A percentile compares a stretch with the other conserved stretches of the same genome.
phyloP scores from a whole-genome alignment of 2,888 invertebrate species.

The Tricholauxania praeusta region DNA sequence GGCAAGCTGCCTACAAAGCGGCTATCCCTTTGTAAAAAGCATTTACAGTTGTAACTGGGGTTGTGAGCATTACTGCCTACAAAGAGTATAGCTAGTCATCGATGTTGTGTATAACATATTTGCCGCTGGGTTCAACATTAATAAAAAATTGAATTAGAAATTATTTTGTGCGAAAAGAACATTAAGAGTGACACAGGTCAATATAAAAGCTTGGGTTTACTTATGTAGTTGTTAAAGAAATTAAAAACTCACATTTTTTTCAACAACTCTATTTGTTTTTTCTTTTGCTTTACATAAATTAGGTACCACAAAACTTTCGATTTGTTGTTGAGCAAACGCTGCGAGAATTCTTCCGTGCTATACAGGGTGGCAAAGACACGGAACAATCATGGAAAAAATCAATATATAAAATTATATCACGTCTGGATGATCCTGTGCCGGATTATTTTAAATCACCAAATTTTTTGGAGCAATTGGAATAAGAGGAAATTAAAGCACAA shows the following conservation, averaged over 20 bases:
- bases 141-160: no score
- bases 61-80: no score
- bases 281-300: slow-evolving; percentile 49
- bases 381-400: slow-evolving; percentile 99
- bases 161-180: no score
- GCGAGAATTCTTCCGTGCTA: slow-evolving; percentile 98
- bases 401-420: slow-evolving; percentile 99
- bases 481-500: slow-evolving; percentile 52
- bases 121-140: no score
- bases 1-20: no score
- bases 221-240: no score
- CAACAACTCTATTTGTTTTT: slow-evolving; percentile 22
- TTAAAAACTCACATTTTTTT: not conserved
- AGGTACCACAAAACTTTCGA: slow-evolving; percentile 98
- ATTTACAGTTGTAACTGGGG: no score
- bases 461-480: slow-evolving; percentile 98
- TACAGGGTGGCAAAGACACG: slow-evolving; percentile 94
- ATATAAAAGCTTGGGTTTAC: no score
- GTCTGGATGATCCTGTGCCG: slow-evolving; percentile 98
- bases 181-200: no score
- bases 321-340: slow-evolving; percentile 97
- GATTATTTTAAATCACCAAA: slow-evolving; percentile 99
- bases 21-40: no score
- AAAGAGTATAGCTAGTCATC: no score
- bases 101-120: no score